Percentiles rank a stretch among this genome's conserved stretches.
Conservation (phyloP, 2,113 vertebrate species). For the Pteronura brasiliensis region DNA sequence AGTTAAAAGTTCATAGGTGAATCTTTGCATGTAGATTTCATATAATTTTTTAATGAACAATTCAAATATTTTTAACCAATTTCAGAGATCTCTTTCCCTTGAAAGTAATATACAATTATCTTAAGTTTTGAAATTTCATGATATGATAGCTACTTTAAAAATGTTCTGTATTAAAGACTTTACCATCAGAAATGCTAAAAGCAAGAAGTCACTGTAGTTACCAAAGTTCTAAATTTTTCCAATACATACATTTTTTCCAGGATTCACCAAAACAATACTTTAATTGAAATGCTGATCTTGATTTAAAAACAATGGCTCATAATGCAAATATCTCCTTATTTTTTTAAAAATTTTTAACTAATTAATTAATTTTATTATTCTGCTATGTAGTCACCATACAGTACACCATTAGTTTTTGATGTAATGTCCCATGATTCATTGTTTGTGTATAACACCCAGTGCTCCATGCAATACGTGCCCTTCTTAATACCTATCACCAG, state of each 20-base stretch:
- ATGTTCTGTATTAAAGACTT: slow-evolving; percentile 41
- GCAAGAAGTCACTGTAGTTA: slow-evolving; percentile 35
- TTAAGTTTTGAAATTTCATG: slow-evolving; percentile 45
- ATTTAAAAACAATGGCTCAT: background rate
- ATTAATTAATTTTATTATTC: too few relatives aligned
- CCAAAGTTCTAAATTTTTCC: background rate
- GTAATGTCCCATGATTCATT: too few relatives aligned
- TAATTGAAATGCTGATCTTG: slow-evolving; percentile 65
- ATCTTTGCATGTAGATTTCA: slow-evolving; percentile 48
- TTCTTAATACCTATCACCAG: too few relatives aligned
- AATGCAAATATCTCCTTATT: background rate
- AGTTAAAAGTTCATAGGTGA: background rate
- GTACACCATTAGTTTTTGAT: too few relatives aligned
- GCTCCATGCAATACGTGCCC: too few relatives aligned
- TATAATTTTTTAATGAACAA: slow-evolving; percentile 77
- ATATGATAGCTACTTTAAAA: slow-evolving; percentile 61
- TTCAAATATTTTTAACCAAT: slow-evolving; percentile 75
- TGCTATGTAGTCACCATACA: too few relatives aligned
- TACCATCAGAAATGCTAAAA: slow-evolving; percentile 44
- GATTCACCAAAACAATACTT: slow-evolving; percentile 37
- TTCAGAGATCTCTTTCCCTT: slow-evolving; percentile 36
- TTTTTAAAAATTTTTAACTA: too few relatives aligned
- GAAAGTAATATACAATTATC: slow-evolving; percentile 36
- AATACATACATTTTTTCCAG: background rate
- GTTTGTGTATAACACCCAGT: too few relatives aligned